A percentile compares a stretch with the other conserved stretches of the same genome.
phyloP scores from a whole-genome alignment of 2,797 vertebrate species.

The Anniella stebbinsi region DNA sequence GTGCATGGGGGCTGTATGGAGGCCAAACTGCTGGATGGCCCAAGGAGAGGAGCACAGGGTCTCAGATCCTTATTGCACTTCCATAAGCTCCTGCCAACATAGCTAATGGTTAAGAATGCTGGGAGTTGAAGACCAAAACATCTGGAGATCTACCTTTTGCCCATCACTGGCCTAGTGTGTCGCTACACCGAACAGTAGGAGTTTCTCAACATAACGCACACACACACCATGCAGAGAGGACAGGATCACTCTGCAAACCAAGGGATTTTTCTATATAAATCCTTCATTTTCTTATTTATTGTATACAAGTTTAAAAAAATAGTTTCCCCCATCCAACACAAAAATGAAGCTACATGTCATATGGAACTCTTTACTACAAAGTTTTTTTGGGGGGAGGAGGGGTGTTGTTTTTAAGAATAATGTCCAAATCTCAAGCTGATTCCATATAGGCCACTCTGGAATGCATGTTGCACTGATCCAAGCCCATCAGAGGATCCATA shows the following conservation, averaged over 20 bases:
- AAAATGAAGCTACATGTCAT: slow-evolving; percentile 10
- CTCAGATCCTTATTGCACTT: neutral
- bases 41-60: too few species aligned
- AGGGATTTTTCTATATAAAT: neutral
- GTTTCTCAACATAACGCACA: neutral
- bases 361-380: slow-evolving; percentile 32
- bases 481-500: slow-evolving; percentile 4
- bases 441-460: neutral
- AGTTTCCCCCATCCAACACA: neutral
- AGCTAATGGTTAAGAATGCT: too few species aligned
- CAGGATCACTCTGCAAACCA: neutral
- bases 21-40: neutral
- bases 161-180: too few species aligned
- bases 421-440: neutral
- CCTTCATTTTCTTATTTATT: neutral
- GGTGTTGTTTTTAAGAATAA: neutral
- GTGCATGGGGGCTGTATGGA: neutral
- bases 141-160: too few species aligned
- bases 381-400: neutral
- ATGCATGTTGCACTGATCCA: neutral
- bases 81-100: too few species aligned
- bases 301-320: neutral
- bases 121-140: too few species aligned
- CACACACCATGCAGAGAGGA: neutral
- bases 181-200: neutral